phyloP scores from a whole-genome alignment of 2,113 vertebrate genomes.

The Alligator mississippiensis region DNA sequence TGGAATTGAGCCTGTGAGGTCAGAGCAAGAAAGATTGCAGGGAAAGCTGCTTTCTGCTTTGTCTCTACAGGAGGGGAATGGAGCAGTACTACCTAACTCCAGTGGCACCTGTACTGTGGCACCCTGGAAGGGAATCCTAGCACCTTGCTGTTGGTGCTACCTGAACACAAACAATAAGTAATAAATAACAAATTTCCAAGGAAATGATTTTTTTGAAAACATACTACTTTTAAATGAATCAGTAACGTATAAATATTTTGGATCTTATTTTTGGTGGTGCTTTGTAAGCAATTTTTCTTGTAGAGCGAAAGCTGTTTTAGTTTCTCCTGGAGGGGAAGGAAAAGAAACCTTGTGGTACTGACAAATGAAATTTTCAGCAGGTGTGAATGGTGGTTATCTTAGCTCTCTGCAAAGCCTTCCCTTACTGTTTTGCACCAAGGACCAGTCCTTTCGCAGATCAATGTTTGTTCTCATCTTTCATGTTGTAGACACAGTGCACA shows the following conservation, averaged over 20 bases:
- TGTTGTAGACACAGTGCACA: neutral
- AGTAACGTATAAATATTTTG: neutral
- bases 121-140: too few species aligned
- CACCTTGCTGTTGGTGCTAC: neutral
- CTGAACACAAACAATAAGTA: neutral
- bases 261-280: neutral
- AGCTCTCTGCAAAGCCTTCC: neutral
- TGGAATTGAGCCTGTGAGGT: too few species aligned
- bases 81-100: too few species aligned
- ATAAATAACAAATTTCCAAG: neutral
- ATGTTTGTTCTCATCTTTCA: accelerated
- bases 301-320: too few species aligned
- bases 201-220: neutral
- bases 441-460: neutral
- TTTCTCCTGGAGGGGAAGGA: neutral
- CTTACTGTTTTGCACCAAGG: neutral
- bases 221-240: too few species aligned
- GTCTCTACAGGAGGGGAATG: too few species aligned
- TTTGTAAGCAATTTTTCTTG: neutral
- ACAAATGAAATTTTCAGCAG: neutral
- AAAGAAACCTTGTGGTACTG: accelerated
- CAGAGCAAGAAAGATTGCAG: too few species aligned
- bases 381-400: neutral
- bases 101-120: too few species aligned
- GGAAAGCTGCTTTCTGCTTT: too few species aligned